phyloP scores from a whole-genome alignment of 2,888 invertebrate species.

The Melieria omissa region DNA sequence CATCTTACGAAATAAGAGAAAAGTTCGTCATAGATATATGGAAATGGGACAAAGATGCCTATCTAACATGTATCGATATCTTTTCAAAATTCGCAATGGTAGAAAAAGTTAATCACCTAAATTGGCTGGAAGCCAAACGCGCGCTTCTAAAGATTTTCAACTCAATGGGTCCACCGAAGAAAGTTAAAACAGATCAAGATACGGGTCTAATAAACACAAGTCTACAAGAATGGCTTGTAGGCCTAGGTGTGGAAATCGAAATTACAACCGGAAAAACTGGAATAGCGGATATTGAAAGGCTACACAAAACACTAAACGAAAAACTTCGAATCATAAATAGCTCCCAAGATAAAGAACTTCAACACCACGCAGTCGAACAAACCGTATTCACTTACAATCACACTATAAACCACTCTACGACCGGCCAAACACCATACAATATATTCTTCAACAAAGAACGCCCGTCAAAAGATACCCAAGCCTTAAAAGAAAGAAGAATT shows the following conservation, averaged over 20 bases:
- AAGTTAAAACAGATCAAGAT: slow-evolving; percentile 31
- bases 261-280: not conserved
- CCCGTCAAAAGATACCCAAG: too few species aligned
- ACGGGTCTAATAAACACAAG: slow-evolving; percentile 25
- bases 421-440: too few species aligned
- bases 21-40: slow-evolving; percentile 38
- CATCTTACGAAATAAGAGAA: slow-evolving; percentile 16
- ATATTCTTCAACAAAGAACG: too few species aligned
- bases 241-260: not conserved
- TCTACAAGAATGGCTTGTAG: slow-evolving; percentile 10
- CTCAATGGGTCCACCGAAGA: slow-evolving; percentile 29
- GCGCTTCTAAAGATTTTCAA: slow-evolving; percentile 35
- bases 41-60: slow-evolving; percentile 37
- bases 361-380: not conserved
- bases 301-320: not conserved
- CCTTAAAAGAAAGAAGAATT: not conserved
- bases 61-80: slow-evolving; percentile 40
- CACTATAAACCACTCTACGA: not conserved
- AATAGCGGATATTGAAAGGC: not conserved
- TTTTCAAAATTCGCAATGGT: slow-evolving; percentile 39
- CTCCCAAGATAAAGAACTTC: not conserved
- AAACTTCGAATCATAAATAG: not conserved
- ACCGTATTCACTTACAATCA: not conserved
- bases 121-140: too few species aligned
- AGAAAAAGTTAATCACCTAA: slow-evolving; percentile 28